These are phyloP conservation scores for Lordiphosa stackelbergi DNA, from an alignment of 1,140 invertebrate genomes.

Conservation along the genomic window DNA sequence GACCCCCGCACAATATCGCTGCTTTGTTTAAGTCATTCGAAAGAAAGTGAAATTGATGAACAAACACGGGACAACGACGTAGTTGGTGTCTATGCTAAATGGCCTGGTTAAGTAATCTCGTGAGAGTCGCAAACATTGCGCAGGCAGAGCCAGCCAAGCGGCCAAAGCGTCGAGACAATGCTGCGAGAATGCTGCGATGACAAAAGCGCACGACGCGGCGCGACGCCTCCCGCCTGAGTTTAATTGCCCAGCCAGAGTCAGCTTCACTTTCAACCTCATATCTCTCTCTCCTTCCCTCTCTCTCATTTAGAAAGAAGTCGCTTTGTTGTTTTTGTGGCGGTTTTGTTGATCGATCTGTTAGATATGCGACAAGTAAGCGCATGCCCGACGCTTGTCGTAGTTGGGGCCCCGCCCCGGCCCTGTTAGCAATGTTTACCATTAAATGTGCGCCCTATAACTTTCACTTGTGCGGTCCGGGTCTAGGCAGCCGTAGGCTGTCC, in stretches of 20 bases:
- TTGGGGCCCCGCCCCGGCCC: conserved; percentile 9
- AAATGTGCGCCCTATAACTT: conserved; percentile 61
- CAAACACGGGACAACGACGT: conserved; percentile 39
- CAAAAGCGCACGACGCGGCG: conserved; percentile 26
- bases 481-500: conserved; percentile 29
- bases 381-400: conserved; percentile 30
- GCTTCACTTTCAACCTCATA: conserved; percentile 48
- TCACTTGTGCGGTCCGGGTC: conserved; percentile 48
- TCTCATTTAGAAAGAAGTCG: conserved; percentile 42
- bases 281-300: too few relatives aligned
- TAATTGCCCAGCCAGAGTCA: conserved; percentile 42
- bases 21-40: conserved; percentile 58
- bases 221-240: conserved; percentile 25
- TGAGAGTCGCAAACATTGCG: conserved; percentile 74
- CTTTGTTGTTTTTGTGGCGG: conserved; percentile 8
- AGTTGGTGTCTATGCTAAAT: conserved; percentile 62
- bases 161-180: conserved; percentile 8
- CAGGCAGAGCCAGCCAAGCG: conserved; percentile 38
- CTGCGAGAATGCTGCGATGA: conserved; percentile 62
- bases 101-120: conserved; percentile 74
- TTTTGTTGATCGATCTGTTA: conserved; percentile 64
- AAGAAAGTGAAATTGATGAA: conserved; percentile 76
- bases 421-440: conserved; percentile 35
- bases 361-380: conserved; percentile 60
- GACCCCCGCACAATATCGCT: conserved; percentile 23